These are phyloP conservation scores for Merops nubicus DNA, from an alignment of 2,113 vertebrate genomes.

Conservation along the genomic window DNA sequence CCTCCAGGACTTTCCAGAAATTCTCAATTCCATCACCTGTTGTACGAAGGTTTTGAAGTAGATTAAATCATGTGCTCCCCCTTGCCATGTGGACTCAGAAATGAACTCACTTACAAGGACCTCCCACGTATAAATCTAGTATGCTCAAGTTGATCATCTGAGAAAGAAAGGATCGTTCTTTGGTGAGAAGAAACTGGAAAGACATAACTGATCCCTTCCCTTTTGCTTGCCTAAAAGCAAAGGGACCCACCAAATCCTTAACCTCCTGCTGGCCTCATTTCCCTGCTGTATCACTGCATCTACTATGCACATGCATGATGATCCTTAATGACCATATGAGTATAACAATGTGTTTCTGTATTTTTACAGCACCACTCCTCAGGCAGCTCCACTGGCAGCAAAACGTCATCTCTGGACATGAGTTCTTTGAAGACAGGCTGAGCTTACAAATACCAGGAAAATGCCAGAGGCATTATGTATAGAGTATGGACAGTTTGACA, in stretches of 20 bases:
- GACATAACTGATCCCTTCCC: not conserved
- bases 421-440: not conserved
- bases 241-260: not conserved
- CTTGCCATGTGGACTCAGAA: not conserved
- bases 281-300: not conserved
- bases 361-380: not conserved
- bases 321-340: not conserved
- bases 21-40: slow-evolving; percentile 83
- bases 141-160: not conserved
- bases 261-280: not conserved
- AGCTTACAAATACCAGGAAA: not conserved
- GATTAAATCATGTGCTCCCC: not conserved
- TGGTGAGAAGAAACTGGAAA: not conserved
- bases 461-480: not conserved
- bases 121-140: not conserved
- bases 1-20: slow-evolving; percentile 84
- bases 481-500: too few relatives aligned
- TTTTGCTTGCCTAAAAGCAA: not conserved
- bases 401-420: not conserved
- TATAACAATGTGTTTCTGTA: not conserved
- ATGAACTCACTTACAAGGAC: not conserved
- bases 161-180: not conserved
- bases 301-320: too few relatives aligned
- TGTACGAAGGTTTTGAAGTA: not conserved
- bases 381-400: not conserved